Percentiles rank a stretch among this genome's conserved stretches.
Evolutionary conservation across 2,113 vertebrate species (phyloP).

Genomic region (Prinia subflava): DNA sequence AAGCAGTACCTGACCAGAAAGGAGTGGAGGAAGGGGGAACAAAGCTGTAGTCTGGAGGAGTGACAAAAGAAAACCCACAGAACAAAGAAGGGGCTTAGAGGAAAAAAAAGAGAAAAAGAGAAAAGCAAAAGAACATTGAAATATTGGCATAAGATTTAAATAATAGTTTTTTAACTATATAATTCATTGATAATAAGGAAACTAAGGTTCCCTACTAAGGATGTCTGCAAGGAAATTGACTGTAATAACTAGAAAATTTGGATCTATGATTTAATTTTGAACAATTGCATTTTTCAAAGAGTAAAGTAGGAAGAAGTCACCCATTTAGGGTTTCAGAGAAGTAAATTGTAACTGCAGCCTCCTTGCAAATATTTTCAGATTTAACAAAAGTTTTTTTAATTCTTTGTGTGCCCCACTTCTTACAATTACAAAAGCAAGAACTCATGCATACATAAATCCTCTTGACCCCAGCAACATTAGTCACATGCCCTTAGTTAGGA

Average conservation of each 20-base stretch:
- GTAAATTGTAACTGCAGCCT: not conserved
- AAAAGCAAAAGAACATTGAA: conserved; percentile 81
- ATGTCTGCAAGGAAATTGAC: conserved; percentile 60
- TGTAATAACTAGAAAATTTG: conserved; percentile 46
- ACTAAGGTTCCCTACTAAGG: conserved; percentile 17
- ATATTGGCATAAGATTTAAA: conserved; percentile 64
- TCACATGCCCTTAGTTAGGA: not conserved
- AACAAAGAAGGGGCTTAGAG: conserved; percentile 91
- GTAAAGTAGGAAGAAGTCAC: not conserved
- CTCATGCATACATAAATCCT: not conserved
- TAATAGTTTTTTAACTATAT: conserved; percentile 45
- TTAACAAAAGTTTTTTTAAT: not conserved
- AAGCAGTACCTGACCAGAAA: conserved; percentile 99
- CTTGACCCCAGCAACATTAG: not conserved
- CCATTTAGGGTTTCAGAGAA: not conserved
- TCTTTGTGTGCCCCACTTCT: not conserved
- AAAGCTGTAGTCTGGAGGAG: conserved; percentile 97
- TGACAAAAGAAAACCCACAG: conserved; percentile 96
- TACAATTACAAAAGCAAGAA: not conserved
- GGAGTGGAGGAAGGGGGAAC: conserved; percentile 95
- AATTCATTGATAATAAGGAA: conserved; percentile 61
- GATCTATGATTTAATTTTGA: conserved; percentile 37
- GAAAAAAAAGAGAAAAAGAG: conserved; percentile 78
- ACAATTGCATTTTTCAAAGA: conserved; percentile 47
- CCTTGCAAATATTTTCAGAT: not conserved